Base-by-base conservation (phyloP, 2,113 vertebrate genomes). In the Eclectus roratus region DNA sequence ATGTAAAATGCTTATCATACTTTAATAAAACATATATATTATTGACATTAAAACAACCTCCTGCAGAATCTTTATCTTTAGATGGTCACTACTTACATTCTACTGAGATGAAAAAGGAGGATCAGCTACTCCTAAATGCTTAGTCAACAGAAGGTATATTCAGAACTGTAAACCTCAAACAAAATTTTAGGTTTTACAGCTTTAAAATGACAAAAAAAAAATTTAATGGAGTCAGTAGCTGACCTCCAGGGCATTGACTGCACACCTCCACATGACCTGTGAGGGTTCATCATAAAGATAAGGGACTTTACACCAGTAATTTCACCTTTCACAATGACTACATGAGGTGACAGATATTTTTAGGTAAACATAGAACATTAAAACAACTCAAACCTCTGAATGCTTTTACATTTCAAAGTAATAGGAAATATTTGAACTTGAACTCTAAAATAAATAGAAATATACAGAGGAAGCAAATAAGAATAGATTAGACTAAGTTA, bases 251-350 rank as follows among this genome's bases (percentile, higher is more conserved):
- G 35, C n/a, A 35, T 1, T 44, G 53, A 37, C 11, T 80, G 27
- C 19, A 16, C 17, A 35, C 0, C 0, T 52, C 21, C 4, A 2
- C 13, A 8, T 39, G 15, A 55, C 10, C 8, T 52, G 25, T 27
- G 13, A 39, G 8, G 3, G 15, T 7, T 71, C 19, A 77, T 65
- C 47, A 61, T 29, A 56, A 72, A 41, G 9, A 2, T 69, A 80
- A 76, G 17, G 18, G 27, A 85, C 18, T 64, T 86, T 33, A 78
- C 29, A 56, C 10, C 1, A 2, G 5, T 47, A 33, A 47, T 78
- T 93, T 85, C 15, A 33, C 46, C 10, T 56, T 76, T 72, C 56
- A 60, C 31, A 81, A 44, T 28, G 82, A 52, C n/a, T 61, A 20
- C 52, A 69, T 69, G 9, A 56, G 3, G 8, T 44, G 24, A 74